Conservation (phyloP, 2,113 vertebrate species). For the Cichladusa arquata region DNA sequence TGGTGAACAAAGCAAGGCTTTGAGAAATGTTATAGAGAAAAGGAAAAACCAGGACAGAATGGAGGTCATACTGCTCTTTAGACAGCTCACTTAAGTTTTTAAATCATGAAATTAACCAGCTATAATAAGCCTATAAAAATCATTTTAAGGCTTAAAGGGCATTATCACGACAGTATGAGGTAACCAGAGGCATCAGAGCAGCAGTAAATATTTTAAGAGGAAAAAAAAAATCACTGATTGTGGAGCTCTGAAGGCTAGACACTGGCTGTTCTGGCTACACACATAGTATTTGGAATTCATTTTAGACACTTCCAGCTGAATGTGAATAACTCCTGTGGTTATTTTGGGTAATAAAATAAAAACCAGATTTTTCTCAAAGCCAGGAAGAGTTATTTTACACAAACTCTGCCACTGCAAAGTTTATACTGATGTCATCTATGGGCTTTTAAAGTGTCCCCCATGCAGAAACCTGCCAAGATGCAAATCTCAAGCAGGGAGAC, state of each 20-base stretch:
- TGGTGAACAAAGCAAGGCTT: neutral
- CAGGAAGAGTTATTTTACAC: neutral
- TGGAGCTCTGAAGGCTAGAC: slow-evolving; percentile 1
- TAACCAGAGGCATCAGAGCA: neutral
- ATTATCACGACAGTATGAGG: neutral
- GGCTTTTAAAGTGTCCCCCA: slow-evolving; percentile 11
- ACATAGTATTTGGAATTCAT: slow-evolving; percentile 8
- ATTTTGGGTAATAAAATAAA: slow-evolving; percentile 39
- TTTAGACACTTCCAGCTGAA: slow-evolving; percentile 20
- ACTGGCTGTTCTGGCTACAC: slow-evolving; percentile 21
- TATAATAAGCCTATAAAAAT: neutral
- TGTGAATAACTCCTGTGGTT: slow-evolving; percentile 17
- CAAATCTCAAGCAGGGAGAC: neutral
- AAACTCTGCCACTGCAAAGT: neutral
- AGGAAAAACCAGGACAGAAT: neutral
- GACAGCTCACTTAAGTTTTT: neutral
- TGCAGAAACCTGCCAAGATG: slow-evolving; percentile 4
- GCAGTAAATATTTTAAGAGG: neutral
- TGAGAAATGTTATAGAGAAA: neutral
- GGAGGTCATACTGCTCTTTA: neutral
- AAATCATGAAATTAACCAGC: neutral
- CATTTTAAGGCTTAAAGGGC: neutral
- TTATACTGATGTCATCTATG: neutral
- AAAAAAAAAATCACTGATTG: neutral
- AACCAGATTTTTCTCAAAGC: slow-evolving; percentile 12